These are phyloP conservation scores for Pilophorus perplexus DNA, from an alignment of 2,888 invertebrate genomes.

Conservation along the genomic window DNA sequence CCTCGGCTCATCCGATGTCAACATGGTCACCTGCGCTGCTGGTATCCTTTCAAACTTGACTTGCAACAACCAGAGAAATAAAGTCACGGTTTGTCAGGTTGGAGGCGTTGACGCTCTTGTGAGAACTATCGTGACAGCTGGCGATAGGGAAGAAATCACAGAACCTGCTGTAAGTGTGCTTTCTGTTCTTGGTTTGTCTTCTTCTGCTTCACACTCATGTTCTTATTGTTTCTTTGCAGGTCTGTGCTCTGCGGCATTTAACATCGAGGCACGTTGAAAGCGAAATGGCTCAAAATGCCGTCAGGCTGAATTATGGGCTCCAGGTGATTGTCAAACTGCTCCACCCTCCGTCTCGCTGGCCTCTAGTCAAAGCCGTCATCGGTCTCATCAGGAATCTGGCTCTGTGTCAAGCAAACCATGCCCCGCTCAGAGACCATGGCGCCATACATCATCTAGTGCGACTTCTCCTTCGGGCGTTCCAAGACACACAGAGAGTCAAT, in stretches of 20 bases:
- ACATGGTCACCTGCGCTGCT: conserved; percentile 96
- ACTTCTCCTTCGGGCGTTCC: conserved; percentile 89
- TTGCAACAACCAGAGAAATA: conserved; percentile 98
- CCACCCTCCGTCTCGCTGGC: conserved; percentile 97
- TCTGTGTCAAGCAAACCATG: conserved; percentile 92
- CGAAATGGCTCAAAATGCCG: conserved; percentile 96
- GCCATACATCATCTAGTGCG: conserved; percentile 92
- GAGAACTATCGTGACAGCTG: conserved; percentile 87
- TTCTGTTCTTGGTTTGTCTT: not conserved
- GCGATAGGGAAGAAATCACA: conserved; percentile 97
- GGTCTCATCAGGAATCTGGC: conserved; percentile 97
- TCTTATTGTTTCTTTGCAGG: conserved; percentile 42
- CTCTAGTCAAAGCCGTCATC: conserved; percentile 95
- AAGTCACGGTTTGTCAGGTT: conserved; percentile 69
- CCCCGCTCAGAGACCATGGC: conserved; percentile 89
- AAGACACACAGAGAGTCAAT: conserved; percentile 74
- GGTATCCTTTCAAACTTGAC: conserved; percentile 98
- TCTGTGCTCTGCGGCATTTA: conserved; percentile 95
- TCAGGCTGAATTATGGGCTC: conserved; percentile 88
- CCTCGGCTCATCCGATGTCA: conserved; percentile 87
- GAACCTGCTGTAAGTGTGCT: conserved; percentile 74
- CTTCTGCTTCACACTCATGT: not conserved
- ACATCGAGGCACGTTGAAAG: conserved; percentile 95
- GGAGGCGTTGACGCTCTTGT: conserved; percentile 96
- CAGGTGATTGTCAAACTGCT: conserved; percentile 89